Evolutionary conservation across 2,113 vertebrate species (phyloP).

Genomic region (Poecilia latipinna): DNA sequence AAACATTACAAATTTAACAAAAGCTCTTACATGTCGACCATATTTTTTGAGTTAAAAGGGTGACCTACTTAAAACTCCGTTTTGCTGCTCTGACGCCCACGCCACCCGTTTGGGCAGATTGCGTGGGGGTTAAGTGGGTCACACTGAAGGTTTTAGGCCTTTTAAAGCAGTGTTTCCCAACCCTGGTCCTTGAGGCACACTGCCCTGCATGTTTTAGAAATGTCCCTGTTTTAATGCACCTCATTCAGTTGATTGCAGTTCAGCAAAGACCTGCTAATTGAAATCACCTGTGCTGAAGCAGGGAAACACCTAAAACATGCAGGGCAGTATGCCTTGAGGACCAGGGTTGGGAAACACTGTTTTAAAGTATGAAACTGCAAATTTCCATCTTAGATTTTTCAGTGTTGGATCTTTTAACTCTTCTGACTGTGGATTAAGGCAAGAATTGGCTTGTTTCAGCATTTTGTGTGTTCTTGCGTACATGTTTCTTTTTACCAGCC

Average conservation of each 20-base stretch:
- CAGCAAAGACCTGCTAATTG: too few relatives aligned
- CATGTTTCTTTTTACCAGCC: slow-evolving; percentile 79
- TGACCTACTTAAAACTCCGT: slow-evolving; percentile 74
- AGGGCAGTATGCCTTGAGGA: too few relatives aligned
- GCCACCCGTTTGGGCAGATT: slow-evolving; percentile 26
- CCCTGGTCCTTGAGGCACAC: too few relatives aligned
- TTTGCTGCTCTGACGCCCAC: slow-evolving; percentile 53
- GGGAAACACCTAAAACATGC: too few relatives aligned
- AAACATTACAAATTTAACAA: slow-evolving; percentile 72
- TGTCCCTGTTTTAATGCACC: too few relatives aligned
- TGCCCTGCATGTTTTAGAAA: too few relatives aligned
- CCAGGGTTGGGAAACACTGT: too few relatives aligned
- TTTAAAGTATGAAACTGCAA: not conserved
- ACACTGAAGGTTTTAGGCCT: slow-evolving; percentile 21
- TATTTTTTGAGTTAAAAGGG: slow-evolving; percentile 71
- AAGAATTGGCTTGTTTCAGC: not conserved
- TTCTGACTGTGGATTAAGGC: not conserved
- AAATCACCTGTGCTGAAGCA: too few relatives aligned
- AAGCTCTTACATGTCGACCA: slow-evolving; percentile 53
- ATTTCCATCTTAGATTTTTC: slow-evolving; percentile 7
- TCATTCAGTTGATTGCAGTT: too few relatives aligned
- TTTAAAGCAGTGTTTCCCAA: not conserved
- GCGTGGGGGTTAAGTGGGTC: slow-evolving; percentile 34
- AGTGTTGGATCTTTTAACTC: not conserved
- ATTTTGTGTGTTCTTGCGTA: not conserved